phyloP scores from a whole-genome alignment of 2,113 vertebrate genomes.

The Pygoscelis antarcticus region DNA sequence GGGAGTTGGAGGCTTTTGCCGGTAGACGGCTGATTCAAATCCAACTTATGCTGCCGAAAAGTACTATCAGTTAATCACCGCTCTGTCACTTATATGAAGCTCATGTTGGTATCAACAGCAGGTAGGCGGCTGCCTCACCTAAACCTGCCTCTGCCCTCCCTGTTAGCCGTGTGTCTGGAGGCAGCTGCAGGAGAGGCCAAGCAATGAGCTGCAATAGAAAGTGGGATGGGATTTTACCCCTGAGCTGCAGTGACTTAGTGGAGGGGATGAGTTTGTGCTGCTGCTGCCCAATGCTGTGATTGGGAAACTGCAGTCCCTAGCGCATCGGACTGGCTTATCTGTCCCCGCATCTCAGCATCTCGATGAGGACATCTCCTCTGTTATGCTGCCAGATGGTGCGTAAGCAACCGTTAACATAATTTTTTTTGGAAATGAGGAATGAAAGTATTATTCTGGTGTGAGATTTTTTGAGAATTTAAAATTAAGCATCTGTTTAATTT shows the following conservation, averaged over 20 bases:
- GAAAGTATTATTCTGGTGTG: background rate
- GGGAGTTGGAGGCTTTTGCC: background rate
- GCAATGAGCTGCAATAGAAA: background rate
- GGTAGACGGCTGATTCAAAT: background rate
- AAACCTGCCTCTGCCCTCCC: background rate
- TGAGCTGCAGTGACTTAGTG: background rate
- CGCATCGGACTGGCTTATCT: background rate
- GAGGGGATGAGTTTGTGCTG: background rate
- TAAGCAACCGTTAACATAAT: background rate
- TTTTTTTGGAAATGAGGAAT: background rate
- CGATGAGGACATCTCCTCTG: background rate
- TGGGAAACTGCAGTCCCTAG: background rate
- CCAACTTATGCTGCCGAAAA: background rate
- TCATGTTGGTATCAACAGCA: background rate
- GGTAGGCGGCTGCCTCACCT: background rate
- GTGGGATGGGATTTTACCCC: background rate
- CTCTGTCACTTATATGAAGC: background rate
- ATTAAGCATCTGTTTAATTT: background rate
- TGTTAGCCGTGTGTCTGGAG: background rate
- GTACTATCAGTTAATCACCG: background rate
- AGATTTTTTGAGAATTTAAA: background rate
- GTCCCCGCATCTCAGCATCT: background rate
- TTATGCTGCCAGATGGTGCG: rapidly evolving
- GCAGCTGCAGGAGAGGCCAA: background rate
- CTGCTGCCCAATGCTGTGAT: background rate